Evolutionary conservation across 92 coral and sea anemone species (phyloP), one percentile per base, ranked within the genome.

Genomic region (Nematostella vectensis): DNA sequence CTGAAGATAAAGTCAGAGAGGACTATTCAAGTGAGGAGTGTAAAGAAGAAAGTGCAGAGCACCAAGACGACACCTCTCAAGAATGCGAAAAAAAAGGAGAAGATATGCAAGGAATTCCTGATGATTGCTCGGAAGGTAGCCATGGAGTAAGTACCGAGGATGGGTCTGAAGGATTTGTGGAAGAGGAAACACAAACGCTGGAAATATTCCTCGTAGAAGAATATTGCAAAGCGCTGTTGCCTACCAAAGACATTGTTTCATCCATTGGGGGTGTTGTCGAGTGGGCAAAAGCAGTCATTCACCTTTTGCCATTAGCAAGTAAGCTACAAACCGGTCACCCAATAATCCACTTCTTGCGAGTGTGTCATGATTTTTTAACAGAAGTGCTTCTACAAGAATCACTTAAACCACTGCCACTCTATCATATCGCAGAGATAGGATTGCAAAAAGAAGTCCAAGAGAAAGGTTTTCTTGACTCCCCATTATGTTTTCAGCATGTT

Each of bases 291-390:
- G 63, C 60, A 38, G 52, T 82, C 12, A 74, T 49, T 61, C 69
- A 63, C 20, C 59, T 91, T 17, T 51, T 86, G 28, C 78, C 98
- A 1, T 61, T 82, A 3, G 93, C 78, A 11, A 81, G 67, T 25
- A 79, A 80, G 42, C 65, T 78, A 50, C 67, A 51, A 24, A 52
- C 59, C 17, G 52, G 48, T 22, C 60, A 55, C 42, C 93, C 93
- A 29, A 93, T 74, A 3, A 68, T 81, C 40, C 74, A 77, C 42
- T 91, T 26, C 53, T 52, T 91, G 22, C 88, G 86, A 31, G 78
- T 86, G 39, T 91, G 98, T 68, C 29, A 75, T 47, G 98, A 91
- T 39, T 91, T 81, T 48, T 77, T 82, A 2, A 75, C 64, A n/a
- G 55, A 81, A 23, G 63, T 91, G 30, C 55, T 70, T 9, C 27